Base-by-base conservation (phyloP, 2,113 vertebrate species). In the Callochromis pleurospilus region DNA sequence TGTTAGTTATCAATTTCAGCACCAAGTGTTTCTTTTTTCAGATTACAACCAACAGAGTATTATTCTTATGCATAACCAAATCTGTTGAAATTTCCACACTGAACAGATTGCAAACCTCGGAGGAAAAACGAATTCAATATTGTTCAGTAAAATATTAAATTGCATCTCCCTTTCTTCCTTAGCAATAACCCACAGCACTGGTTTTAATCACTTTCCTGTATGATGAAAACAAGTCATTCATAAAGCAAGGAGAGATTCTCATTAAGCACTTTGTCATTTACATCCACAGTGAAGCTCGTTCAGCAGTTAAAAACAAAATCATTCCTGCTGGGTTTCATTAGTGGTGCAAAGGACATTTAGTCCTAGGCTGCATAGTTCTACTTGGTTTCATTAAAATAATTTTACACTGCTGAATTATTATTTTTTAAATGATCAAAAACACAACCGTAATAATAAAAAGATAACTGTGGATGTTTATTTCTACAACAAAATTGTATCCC, bases 251-350 rank as follows among this genome's bases (percentile, higher is more conserved):
- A 47, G 40, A 26, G 13, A 17, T 45, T 75, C 24, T 70, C 62
- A 70, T 40, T 40, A 14, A 42, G 62, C 62, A 70, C 36, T 4
- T 2, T 9, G 24, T 75, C 40, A 1, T 29, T 73, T 45, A 73
- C 21, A 45, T 45, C 68, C 21, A 73, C 68, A 47, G 40, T 26
- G 36, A 70, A 42, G 62, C 5, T 70, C n/a, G 2, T 70, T 70
- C 62, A 42, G 62, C 62, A 70, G 36, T 13, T 68, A 40, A 40
- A 70, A 42, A 21, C 36, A 70, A 70, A 70, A 70, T 42, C 36
- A 6, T 70, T 40, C 62, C 36, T 24, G n/a, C 62, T 42, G 62
- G n/a, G 36, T 42, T 70, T 68, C 62, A 68, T 70, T 42, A 70
- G 62, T 1, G 62, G 12, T 70, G n/a, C n/a, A 24, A 70, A 70